These are phyloP conservation scores for Prosapia bicincta DNA, from an alignment of 2,888 invertebrate genomes.

Conservation along the genomic window DNA sequence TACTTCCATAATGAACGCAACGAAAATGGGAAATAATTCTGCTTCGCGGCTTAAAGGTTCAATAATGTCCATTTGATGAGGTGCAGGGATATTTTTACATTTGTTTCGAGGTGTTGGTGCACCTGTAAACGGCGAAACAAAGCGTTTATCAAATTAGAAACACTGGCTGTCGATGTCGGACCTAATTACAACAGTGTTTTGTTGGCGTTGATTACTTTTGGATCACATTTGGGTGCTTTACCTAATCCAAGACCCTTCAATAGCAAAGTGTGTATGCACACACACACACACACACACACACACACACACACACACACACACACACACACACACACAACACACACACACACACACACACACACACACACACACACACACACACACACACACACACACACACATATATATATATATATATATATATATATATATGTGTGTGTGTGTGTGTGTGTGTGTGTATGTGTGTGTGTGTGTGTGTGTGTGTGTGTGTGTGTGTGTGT, in stretches of 20 bases:
- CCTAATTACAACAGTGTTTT: neutral
- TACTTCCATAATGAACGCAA: neutral
- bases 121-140: neutral
- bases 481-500: too few species aligned
- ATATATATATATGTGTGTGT: too few species aligned
- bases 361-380: too few species aligned
- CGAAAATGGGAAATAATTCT: neutral
- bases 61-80: neutral
- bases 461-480: too few species aligned
- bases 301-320: too few species aligned
- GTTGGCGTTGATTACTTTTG: neutral
- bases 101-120: neutral
- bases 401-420: too few species aligned
- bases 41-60: neutral
- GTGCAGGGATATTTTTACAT: neutral
- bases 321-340: too few species aligned
- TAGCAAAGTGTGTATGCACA: neutral
- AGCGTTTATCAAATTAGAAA: neutral
- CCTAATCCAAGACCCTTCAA: neutral
- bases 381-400: too few species aligned
- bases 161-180: neutral
- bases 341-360: too few species aligned
- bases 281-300: too few species aligned
- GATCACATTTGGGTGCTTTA: too few species aligned
- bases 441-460: too few species aligned